These are phyloP conservation scores for Brienomyrus longianalis DNA, from an alignment of 2,113 vertebrate species.

Conservation along the genomic window DNA sequence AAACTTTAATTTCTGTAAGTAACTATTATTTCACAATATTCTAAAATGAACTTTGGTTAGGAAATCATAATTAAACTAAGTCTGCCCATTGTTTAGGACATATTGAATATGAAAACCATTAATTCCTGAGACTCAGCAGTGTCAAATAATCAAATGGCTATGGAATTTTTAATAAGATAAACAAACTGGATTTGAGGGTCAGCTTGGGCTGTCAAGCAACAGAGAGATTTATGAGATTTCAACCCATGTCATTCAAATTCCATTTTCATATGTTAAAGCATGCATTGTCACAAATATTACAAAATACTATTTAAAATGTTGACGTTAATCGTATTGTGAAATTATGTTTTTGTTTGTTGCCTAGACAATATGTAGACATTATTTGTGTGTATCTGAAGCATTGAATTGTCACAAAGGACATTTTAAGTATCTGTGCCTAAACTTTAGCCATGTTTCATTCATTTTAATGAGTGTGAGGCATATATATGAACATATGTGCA, in stretches of 20 bases:
- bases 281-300: slow-evolving; percentile 73
- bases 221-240: slow-evolving; percentile 42
- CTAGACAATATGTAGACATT: slow-evolving; percentile 64
- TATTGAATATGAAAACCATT: not conserved
- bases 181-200: not conserved
- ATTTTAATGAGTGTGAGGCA: slow-evolving; percentile 35
- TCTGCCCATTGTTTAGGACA: not conserved
- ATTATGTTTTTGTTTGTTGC: slow-evolving; percentile 67
- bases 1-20: not conserved
- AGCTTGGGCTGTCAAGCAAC: slow-evolving; percentile 51
- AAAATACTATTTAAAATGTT: slow-evolving; percentile 63
- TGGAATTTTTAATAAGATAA: not conserved
- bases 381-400: slow-evolving; percentile 65
- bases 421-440: slow-evolving; percentile 83
- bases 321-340: slow-evolving; percentile 75
- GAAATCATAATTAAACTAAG: not conserved
- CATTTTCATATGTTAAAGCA: slow-evolving; percentile 63
- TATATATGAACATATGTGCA: slow-evolving; percentile 40
- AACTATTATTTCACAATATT: not conserved
- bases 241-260: slow-evolving; percentile 51
- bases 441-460: slow-evolving; percentile 69
- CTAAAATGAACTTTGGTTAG: not conserved
- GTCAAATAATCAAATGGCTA: not conserved
- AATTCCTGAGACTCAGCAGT: not conserved
- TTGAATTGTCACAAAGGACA: slow-evolving; percentile 64